phyloP scores from a whole-genome alignment of 2,888 invertebrate genomes.

The Cephus spinipes region DNA sequence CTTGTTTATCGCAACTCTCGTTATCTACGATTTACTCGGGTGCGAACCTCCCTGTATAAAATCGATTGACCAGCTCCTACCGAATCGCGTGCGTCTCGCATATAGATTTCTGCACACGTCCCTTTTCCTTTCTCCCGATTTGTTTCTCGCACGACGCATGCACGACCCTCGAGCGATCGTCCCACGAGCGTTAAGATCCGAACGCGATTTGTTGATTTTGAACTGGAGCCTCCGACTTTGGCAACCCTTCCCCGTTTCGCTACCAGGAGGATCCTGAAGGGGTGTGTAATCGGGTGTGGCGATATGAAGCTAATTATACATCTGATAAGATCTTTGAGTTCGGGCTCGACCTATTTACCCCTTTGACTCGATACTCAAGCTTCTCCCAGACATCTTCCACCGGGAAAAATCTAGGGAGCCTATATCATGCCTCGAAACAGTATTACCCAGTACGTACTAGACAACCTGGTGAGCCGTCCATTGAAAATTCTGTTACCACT shows the following conservation, averaged over 20 bases:
- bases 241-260: background rate
- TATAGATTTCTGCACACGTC: background rate
- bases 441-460: background rate
- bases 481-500: background rate
- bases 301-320: slow-evolving; percentile 46
- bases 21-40: background rate
- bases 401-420: background rate
- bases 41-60: background rate
- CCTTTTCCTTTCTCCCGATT: background rate
- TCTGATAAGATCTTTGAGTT: slow-evolving; percentile 27
- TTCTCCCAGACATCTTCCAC: background rate
- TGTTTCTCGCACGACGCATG: background rate
- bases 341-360: background rate
- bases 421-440: background rate
- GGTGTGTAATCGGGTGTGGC: slow-evolving; percentile 53
- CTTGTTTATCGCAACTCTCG: background rate
- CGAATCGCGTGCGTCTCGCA: background rate
- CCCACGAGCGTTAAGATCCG: background rate
- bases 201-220: background rate
- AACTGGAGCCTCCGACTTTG: background rate
- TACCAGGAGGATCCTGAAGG: slow-evolving; percentile 12
- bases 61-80: background rate
- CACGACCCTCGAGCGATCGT: background rate
- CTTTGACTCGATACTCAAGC: background rate
- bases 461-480: background rate